These are phyloP conservation scores for Lasiurus borealis DNA, from an alignment of 2,113 vertebrate genomes.

Conservation along the genomic window DNA sequence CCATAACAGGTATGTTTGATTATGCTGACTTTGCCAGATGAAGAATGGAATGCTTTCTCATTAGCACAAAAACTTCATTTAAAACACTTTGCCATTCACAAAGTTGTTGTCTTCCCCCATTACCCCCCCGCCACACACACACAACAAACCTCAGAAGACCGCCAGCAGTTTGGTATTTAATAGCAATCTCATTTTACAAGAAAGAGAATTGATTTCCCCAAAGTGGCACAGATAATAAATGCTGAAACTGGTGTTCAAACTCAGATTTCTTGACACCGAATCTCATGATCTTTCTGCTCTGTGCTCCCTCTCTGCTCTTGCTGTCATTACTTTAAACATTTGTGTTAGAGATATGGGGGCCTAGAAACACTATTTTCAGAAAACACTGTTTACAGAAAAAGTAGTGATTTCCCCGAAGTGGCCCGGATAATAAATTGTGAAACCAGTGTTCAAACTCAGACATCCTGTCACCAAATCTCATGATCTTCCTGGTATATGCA, in stretches of 20 bases:
- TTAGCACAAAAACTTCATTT: conserved; percentile 24
- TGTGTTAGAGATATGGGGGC: background rate
- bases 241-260: background rate
- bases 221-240: conserved; percentile 23
- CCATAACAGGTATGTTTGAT: background rate
- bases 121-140: too few species aligned
- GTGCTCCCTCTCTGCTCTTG: background rate
- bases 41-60: background rate
- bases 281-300: background rate
- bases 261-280: background rate
- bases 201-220: conserved; percentile 17
- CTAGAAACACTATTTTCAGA: conserved; percentile 43
- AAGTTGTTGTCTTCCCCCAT: background rate
- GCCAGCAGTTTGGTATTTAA: background rate
- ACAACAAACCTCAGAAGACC: background rate
- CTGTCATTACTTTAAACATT: conserved; percentile 10
- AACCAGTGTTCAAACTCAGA: background rate
- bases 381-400: conserved; percentile 8
- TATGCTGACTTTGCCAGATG: background rate
- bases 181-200: background rate
- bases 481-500: background rate
- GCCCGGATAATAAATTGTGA: background rate
- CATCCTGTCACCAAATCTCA: background rate
- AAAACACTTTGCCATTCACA: background rate
- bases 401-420: conserved; percentile 34